Evolutionary conservation across 37 sponge, comb jelly and placozoan species (phyloP), one percentile per base, ranked within the genome.

Genomic region (Agelas oroides): DNA sequence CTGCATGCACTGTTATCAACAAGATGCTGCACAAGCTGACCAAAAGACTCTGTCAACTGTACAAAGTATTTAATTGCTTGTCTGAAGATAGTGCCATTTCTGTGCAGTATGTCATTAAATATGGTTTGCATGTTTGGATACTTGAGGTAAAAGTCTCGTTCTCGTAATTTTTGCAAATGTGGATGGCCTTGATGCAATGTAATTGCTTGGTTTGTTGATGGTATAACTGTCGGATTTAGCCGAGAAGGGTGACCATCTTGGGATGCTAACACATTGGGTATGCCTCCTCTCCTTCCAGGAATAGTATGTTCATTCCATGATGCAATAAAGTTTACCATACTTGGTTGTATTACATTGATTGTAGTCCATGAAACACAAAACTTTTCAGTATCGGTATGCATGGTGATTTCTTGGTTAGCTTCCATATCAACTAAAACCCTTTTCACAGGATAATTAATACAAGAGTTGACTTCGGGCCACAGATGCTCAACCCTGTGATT

Each of bases 231-330:
- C 1, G 28, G 31, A 59, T 15, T 14, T 25, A 76, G 59, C 1
- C 28, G 77, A 57, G 34, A 16, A 12, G 56, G 27, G 11, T 76
- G 61, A 13, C 2, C 36, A 57, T 32, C 5, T 2, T 1, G 34
- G 3, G 31, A 3, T 57, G 62, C 77, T 11, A 76, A 21, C 3
- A 16, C 53, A 76, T 79, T 79, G 1, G 79, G 79, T 30, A 79
- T 64, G 2, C 67, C 79, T 25, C 79, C 79, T 6, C 67, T 1
- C 33, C 16, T 21, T 5, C 79, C 79, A 20, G 76, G 62, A 23
- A 84, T 84, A 12, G 6, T n/a, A n/a, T 84, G 77, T 12, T 27
- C 37, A 84, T 84, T 84, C 85, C 85, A 84, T 5, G 85, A 5
- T 20, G 3, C 2, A 12, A 84, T 27, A 53, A 84, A 84, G 15